Evolutionary conservation across 1,140 invertebrate species (phyloP).

Genomic region (Nasonia vitripennis): DNA sequence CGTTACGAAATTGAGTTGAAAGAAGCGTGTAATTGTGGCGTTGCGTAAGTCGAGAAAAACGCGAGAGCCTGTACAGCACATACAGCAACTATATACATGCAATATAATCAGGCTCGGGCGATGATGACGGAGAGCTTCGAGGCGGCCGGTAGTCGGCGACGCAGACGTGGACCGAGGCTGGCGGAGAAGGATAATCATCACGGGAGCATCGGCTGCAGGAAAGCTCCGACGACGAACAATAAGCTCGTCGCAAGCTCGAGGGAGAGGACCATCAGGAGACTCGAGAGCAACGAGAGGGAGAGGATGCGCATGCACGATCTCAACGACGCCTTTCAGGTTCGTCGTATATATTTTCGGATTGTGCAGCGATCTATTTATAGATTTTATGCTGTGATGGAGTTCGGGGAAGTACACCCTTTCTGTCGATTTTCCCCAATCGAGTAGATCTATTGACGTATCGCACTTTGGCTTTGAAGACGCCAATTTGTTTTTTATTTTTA

Average conservation of each 20-base stretch:
- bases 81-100: no score
- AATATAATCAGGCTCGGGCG: background rate
- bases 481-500: no score
- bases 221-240: background rate
- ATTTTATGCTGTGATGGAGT: no score
- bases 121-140: conserved; percentile 29
- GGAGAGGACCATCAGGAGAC: conserved; percentile 87
- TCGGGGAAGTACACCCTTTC: no score
- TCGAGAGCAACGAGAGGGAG: conserved; percentile 94
- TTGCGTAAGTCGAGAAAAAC: no score
- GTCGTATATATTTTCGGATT: background rate
- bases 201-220: background rate
- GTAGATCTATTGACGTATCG: no score
- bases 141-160: background rate
- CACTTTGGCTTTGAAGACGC: no score
- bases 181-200: background rate
- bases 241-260: conserved; percentile 64
- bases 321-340: conserved; percentile 93
- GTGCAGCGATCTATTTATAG: no score
- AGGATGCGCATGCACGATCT: conserved; percentile 94
- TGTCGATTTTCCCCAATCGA: no score
- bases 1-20: no score
- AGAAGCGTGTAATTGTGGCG: no score
- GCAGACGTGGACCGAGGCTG: background rate
- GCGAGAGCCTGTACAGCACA: no score